These are phyloP conservation scores for Antechinus stuartii DNA, from an alignment of 2,113 vertebrate genomes.

Conservation along the genomic window DNA sequence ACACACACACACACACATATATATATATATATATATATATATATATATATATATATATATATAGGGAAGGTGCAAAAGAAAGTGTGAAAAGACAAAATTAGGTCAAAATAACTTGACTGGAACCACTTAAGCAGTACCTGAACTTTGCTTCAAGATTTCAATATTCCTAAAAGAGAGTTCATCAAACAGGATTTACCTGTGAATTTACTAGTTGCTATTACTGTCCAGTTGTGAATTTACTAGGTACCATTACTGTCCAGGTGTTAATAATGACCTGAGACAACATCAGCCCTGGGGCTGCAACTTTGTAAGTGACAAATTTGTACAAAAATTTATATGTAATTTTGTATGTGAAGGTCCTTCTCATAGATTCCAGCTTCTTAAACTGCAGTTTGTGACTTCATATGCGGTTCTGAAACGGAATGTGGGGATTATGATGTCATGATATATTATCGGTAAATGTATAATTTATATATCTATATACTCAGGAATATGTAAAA, in stretches of 20 bases:
- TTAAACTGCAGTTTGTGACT: too few relatives aligned
- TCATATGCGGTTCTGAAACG: too few relatives aligned
- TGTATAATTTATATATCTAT: too few relatives aligned
- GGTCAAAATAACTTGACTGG: neutral
- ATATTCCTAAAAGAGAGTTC: neutral
- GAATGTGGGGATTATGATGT: too few relatives aligned
- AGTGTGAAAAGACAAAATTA: neutral
- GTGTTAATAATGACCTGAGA: neutral
- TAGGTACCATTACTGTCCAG: neutral
- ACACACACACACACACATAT: too few relatives aligned
- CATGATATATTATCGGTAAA: too few relatives aligned
- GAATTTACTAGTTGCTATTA: neutral
- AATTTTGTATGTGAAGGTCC: neutral
- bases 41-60: neutral
- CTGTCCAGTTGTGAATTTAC: neutral
- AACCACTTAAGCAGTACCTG: neutral
- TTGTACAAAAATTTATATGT: neutral
- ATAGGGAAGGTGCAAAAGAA: neutral
- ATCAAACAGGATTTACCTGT: neutral
- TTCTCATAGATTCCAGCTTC: too few relatives aligned
- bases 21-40: neutral
- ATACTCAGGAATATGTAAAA: too few relatives aligned
- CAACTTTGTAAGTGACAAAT: neutral
- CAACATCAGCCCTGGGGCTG: neutral
- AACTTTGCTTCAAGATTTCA: neutral